Base-by-base conservation (phyloP, 2,888 invertebrate species). In the Galeruca laticollis region DNA sequence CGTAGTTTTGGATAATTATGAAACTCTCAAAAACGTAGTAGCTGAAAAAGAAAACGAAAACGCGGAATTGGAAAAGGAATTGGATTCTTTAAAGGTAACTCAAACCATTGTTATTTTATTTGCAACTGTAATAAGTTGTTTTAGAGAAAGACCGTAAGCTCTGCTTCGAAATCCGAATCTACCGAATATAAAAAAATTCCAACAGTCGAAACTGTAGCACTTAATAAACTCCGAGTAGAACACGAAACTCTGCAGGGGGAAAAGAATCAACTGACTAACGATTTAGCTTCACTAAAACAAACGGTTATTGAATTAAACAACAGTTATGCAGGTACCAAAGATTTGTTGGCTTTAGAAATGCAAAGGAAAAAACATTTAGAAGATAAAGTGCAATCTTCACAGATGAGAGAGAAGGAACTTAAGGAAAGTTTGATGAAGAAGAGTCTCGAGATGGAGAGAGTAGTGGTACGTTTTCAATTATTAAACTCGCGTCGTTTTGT, bases 1-100 rank as follows among this genome's bases (percentile, higher is more conserved):
- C 75, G 87, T 88, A 0, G 89, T 90, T 0, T 85, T 93, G 81
- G 88, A 89, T 52, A 88, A 89, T 0, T 92, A 93, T 78, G 86
- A 89, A 47, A 89, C 91, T 75, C 83, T 92, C 40, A 90, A 91
- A 75, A 88, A 88, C 60, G 83, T 89, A 8, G 84, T 92, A 51
- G 88, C 89, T 54, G 83, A 86, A 33, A 87, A 90, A 86, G 89
- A 63, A 84, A 85, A 68, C 68, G 85, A 85, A 0, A 87, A 87
- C 59, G 70, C 76, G 37, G 74, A 76, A 1, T 65, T 84, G 8
- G 85, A 86, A 73, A 73, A 75, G 4, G 83, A 86, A 69, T 35
- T 84, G 4, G 77, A 75, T 13, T 68, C 69, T 2, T 59, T 83
- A 43, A 82, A 80, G 59, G 66, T 66, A 56, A 52, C 26, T 47